Evolutionary conservation across 2,797 vertebrate genomes (phyloP), one percentile per base, ranked within the genome.

Genomic region (Gila robusta): DNA sequence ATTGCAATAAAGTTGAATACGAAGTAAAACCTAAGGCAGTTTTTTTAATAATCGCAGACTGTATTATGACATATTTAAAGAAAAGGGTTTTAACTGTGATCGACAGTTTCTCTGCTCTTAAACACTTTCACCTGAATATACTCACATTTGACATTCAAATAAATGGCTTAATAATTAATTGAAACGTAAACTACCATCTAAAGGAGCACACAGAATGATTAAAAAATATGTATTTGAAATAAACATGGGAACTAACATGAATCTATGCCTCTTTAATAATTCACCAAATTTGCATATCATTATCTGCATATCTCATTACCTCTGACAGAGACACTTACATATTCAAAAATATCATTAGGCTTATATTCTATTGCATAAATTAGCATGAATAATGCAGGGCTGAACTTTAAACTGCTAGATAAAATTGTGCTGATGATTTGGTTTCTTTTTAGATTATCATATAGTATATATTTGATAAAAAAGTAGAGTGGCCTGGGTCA

Each of bases 221-320:
- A 94, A 94, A 91, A 92, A 81, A 93, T 93, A 89, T 81, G 89
- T 89, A 87, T 91, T 89, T 87, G 69, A 92, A 91, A 94, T 93
- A 94, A 94, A 95, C 91, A 94, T 91, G 91, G 91, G 91, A 92
- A 91, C 92, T 91, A 93, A 94, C 94, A 92, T 91, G 89, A 93
- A 92, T 89, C 94, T 91, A 93, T 91, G 92, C 90, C 92, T 94
- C 88, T 94, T 95, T 90, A 95, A 95, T 95, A 95, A 96, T 96
- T 95, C 93, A 94, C 79, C 17, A 82, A 83, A 96, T 95, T 94
- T 95, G 89, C 94, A 96, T 95, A 93, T 95, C 94, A 94, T 94
- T 96, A 95, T 95, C 94, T 93, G 92, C 90, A 93, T 92, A 93
- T 94, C 92, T 95, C 93, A 94, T 95, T 94, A 95, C 89, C 70